A percentile compares a stretch with the other conserved stretches of the same genome.
These are phyloP conservation scores for Pantherophis guttatus DNA, from an alignment of 2,113 vertebrate species.

Conservation along the genomic window DNA sequence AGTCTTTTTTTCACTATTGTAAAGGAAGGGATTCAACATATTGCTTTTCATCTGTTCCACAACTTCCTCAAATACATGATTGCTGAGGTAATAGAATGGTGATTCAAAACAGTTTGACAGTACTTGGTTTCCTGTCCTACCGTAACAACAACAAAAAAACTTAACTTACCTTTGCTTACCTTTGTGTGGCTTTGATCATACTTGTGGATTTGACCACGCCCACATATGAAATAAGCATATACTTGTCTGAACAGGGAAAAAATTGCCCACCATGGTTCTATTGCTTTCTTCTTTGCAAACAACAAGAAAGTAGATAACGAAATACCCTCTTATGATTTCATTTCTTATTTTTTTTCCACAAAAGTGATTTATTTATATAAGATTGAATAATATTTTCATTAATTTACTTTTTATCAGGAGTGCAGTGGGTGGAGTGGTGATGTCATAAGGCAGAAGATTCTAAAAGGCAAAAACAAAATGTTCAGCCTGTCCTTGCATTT, in stretches of 20 bases:
- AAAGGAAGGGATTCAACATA: not conserved
- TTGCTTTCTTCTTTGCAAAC: not conserved
- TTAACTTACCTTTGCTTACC: not conserved
- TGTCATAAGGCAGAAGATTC: not conserved
- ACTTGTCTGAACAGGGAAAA: not conserved
- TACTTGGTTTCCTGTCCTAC: not conserved
- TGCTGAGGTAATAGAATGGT: not conserved
- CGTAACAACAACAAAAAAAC: not conserved
- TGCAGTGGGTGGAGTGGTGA: not conserved
- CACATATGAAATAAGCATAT: not conserved
- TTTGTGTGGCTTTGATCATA: not conserved
- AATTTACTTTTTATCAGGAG: constrained; percentile 28
- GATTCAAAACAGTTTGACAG: not conserved
- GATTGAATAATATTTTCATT: constrained; percentile 29
- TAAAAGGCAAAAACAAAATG: not conserved
- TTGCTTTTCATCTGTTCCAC: not conserved
- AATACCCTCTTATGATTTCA: not conserved
- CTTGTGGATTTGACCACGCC: not conserved
- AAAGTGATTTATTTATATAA: not conserved
- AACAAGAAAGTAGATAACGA: not conserved
- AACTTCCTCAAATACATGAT: not conserved
- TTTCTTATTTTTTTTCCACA: not conserved
- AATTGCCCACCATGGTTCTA: not conserved
- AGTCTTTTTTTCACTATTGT: not conserved
- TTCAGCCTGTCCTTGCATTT: not conserved